Percentiles rank a stretch among this genome's conserved stretches.
phyloP scores from a whole-genome alignment of 1,140 invertebrate genomes.

The Drosophila pallidifrons region DNA sequence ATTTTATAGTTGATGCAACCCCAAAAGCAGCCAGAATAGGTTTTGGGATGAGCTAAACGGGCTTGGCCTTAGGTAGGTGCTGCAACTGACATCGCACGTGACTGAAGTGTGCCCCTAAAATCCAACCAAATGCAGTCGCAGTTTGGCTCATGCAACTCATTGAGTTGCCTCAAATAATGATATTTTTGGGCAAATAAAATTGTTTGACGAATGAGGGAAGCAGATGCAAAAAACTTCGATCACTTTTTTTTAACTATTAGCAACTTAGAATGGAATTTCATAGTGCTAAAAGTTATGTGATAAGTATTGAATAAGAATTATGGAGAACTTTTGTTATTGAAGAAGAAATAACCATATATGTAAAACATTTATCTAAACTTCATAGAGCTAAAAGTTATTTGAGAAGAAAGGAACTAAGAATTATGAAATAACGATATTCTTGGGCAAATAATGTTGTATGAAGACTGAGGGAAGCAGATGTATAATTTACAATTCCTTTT shows the following conservation, averaged over 20 bases:
- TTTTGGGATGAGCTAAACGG: constrained; percentile 24
- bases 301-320: too few species aligned
- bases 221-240: not conserved
- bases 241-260: too few species aligned
- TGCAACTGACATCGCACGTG: constrained; percentile 57
- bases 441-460: too few species aligned
- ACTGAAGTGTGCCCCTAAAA: constrained; percentile 64
- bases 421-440: too few species aligned
- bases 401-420: too few species aligned
- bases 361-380: too few species aligned
- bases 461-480: not conserved
- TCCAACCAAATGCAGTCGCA: constrained; percentile 22
- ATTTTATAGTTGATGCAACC: constrained; percentile 56
- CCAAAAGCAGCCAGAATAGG: constrained; percentile 23
- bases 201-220: not conserved
- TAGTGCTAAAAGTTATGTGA: too few species aligned
- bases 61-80: constrained; percentile 44
- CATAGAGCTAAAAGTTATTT: too few species aligned
- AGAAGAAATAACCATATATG: too few species aligned
- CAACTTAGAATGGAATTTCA: not conserved
- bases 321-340: too few species aligned
- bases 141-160: constrained; percentile 4
- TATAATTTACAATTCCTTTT: too few species aligned
- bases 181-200: not conserved
- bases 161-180: constrained; percentile 5